phyloP scores from a whole-genome alignment of 2,888 invertebrate species.

The Pediacus dermestoides region DNA sequence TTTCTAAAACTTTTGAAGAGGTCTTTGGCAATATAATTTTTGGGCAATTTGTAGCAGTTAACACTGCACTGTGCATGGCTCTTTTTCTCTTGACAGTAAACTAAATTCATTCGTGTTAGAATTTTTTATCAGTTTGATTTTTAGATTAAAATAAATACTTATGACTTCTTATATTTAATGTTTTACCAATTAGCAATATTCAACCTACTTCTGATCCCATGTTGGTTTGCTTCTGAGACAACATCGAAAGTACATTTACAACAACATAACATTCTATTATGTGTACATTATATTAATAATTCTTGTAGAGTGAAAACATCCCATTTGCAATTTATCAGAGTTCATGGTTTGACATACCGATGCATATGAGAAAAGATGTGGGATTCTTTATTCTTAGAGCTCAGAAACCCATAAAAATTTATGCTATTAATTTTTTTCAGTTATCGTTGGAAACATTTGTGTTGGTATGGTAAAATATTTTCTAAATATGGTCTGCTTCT shows the following conservation, averaged over 20 bases:
- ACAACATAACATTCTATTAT: neutral
- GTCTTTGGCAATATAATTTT: constrained; percentile 25
- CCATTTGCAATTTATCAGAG: constrained; percentile 17
- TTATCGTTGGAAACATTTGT: constrained; percentile 23
- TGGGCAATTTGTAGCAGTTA: constrained; percentile 21
- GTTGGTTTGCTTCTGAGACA: constrained; percentile 28
- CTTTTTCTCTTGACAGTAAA: constrained; percentile 27
- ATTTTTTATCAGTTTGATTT: constrained; percentile 9
- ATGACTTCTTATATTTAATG: constrained; percentile 20
- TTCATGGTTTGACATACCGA: constrained; percentile 15
- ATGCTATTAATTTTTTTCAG: constrained; percentile 18
- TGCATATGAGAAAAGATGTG: constrained; percentile 19
- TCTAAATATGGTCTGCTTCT: neutral
- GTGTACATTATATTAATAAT: neutral
- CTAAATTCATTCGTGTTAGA: constrained; percentile 2
- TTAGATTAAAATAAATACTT: constrained; percentile 19
- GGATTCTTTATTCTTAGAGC: constrained; percentile 15
- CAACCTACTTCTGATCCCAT: constrained; percentile 21
- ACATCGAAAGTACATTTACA: constrained; percentile 18
- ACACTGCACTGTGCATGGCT: constrained; percentile 23
- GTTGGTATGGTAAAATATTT: constrained; percentile 14
- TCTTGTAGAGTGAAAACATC: constrained; percentile 22
- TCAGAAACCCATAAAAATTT: constrained; percentile 19
- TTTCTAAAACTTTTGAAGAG: constrained; percentile 16
- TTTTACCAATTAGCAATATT: constrained; percentile 17